Percentiles rank a stretch among this genome's conserved stretches.
Evolutionary conservation across 1,140 invertebrate genomes (phyloP).

Genomic region (Platyscapa corneri): DNA sequence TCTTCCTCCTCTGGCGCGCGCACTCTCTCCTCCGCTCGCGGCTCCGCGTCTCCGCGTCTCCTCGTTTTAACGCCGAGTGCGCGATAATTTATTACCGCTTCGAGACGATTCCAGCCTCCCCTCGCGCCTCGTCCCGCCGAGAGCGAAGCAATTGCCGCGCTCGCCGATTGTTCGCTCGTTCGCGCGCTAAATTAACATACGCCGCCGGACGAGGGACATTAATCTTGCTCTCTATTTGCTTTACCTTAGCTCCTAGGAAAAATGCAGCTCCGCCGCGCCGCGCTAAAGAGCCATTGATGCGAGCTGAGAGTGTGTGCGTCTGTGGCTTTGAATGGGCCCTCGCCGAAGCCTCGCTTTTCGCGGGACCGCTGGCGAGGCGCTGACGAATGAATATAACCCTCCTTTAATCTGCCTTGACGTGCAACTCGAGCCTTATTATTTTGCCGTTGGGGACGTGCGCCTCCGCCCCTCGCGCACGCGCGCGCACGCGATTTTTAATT

Average conservation of each 20-base stretch:
- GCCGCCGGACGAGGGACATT: slow-evolving; percentile 31
- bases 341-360: neutral
- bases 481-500: slow-evolving; percentile 29
- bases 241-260: slow-evolving; percentile 10
- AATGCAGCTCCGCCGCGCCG: neutral
- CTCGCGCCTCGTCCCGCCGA: neutral
- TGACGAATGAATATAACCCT: slow-evolving; percentile 44
- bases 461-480: neutral
- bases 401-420: slow-evolving; percentile 42
- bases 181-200: slow-evolving; percentile 29
- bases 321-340: slow-evolving; percentile 13
- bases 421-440: slow-evolving; percentile 38
- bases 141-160: neutral
- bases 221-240: slow-evolving; percentile 46
- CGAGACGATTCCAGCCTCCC: slow-evolving; percentile 33
- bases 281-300: slow-evolving; percentile 26
- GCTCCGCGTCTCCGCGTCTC: neutral
- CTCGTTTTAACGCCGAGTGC: neutral
- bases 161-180: neutral
- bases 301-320: slow-evolving; percentile 10
- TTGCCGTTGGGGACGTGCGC: neutral
- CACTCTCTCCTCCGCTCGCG: neutral
- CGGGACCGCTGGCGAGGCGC: neutral
- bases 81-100: slow-evolving; percentile 48
- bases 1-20: neutral